Percentiles rank a stretch among this genome's conserved stretches.
Conservation (phyloP, 1,140 invertebrate species). For the Listronotus bonariensis region DNA sequence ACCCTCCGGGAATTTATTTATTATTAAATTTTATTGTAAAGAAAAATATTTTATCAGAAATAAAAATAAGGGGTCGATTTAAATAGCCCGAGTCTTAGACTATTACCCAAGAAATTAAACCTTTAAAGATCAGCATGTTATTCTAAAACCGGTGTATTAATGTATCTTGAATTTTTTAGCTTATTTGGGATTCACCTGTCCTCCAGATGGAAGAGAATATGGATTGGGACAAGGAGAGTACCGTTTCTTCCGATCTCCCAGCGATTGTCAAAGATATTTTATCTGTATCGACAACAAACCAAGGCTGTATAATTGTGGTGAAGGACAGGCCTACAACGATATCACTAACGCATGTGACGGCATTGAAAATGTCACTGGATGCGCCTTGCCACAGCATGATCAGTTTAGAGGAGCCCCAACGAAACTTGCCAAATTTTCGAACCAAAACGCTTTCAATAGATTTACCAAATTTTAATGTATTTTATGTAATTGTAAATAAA, state of each 20-base stretch:
- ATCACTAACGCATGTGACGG: slow-evolving; percentile 74
- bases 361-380: slow-evolving; percentile 76
- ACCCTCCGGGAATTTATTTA: too few relatives aligned
- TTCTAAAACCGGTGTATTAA: too few relatives aligned
- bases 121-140: too few relatives aligned
- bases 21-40: too few relatives aligned
- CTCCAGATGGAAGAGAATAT: slow-evolving; percentile 56
- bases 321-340: slow-evolving; percentile 81
- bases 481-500: not conserved
- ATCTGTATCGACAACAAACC: slow-evolving; percentile 79
- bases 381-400: slow-evolving; percentile 54
- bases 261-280: slow-evolving; percentile 80
- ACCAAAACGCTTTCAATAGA: slow-evolving; percentile 28
- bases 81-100: too few relatives aligned
- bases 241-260: slow-evolving; percentile 61
- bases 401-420: slow-evolving; percentile 15
- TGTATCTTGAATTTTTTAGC: slow-evolving; percentile 53
- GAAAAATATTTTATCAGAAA: too few relatives aligned
- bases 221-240: slow-evolving; percentile 60
- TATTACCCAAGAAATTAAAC: too few relatives aligned
- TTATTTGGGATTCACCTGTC: slow-evolving; percentile 72
- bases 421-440: slow-evolving; percentile 24
- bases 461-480: slow-evolving; percentile 16
- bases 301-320: slow-evolving; percentile 71
- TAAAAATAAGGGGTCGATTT: too few relatives aligned